A percentile compares a stretch with the other conserved stretches of the same genome.
phyloP scores from a whole-genome alignment of 2,113 vertebrate species.

The Vulpes vulpes region DNA sequence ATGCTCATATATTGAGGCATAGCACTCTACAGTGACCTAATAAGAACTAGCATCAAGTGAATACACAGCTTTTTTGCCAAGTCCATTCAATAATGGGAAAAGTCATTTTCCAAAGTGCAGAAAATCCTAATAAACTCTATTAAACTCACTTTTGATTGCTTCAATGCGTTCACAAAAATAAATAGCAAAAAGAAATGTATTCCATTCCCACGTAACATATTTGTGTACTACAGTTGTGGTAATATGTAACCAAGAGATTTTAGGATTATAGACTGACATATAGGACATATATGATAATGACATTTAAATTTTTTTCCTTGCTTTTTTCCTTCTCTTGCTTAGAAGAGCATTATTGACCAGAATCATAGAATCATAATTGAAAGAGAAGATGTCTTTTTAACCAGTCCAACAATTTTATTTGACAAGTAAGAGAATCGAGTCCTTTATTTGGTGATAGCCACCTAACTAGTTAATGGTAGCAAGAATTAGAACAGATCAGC shows the following conservation, averaged over 20 bases:
- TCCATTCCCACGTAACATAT: neutral
- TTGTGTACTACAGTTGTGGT: neutral
- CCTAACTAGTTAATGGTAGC: neutral
- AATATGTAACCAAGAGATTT: neutral
- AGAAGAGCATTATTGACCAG: neutral
- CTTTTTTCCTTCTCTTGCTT: neutral
- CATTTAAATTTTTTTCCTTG: neutral
- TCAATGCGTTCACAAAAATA: neutral
- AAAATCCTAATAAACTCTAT: neutral
- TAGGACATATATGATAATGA: neutral
- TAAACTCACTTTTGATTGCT: neutral
- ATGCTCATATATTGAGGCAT: neutral
- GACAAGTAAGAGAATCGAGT: neutral
- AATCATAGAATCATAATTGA: neutral
- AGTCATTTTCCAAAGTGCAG: neutral
- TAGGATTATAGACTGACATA: neutral
- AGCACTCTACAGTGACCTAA: neutral
- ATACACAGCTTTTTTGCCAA: neutral
- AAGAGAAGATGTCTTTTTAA: neutral
- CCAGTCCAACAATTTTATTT: neutral
- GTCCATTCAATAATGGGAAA: neutral
- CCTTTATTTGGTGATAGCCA: neutral
- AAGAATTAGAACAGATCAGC: conserved; percentile 6
- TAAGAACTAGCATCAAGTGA: neutral
- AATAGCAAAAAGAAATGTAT: neutral